Conservation (phyloP, 2,888 invertebrate genomes). For the Orthosia cruda region DNA sequence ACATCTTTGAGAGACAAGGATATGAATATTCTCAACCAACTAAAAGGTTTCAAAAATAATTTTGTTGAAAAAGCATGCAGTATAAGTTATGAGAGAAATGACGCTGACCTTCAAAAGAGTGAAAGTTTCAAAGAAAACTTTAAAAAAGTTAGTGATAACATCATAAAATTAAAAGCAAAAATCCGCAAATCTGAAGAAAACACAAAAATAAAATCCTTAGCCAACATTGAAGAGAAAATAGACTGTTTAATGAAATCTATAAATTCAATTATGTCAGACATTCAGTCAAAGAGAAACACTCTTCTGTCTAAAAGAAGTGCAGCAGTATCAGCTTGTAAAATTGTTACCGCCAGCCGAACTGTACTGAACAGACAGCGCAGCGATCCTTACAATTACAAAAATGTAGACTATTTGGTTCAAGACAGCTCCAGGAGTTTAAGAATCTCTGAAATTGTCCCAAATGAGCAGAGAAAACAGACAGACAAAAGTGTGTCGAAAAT, state of each 20-base stretch:
- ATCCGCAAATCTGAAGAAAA: slow-evolving; percentile 56
- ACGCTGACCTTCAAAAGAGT: slow-evolving; percentile 18
- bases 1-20: not conserved
- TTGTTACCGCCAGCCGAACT: slow-evolving; percentile 35
- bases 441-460: slow-evolving; percentile 45
- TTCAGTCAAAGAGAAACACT: slow-evolving; percentile 68
- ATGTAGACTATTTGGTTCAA: slow-evolving; percentile 61
- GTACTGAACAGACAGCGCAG: slow-evolving; percentile 61
- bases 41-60: slow-evolving; percentile 1
- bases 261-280: slow-evolving; percentile 77
- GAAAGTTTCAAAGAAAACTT: slow-evolving; percentile 65
- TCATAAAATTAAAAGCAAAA: slow-evolving; percentile 67
- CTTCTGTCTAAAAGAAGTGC: slow-evolving; percentile 44
- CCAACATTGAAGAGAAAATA: slow-evolving; percentile 80
- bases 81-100: slow-evolving; percentile 6
- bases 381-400: slow-evolving; percentile 56
- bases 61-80: not conserved
- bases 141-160: slow-evolving; percentile 63
- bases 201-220: slow-evolving; percentile 67
- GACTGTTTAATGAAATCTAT: slow-evolving; percentile 79
- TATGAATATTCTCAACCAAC: slow-evolving; percentile 2
- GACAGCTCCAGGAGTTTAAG: slow-evolving; percentile 59
- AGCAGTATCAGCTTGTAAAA: slow-evolving; percentile 57
- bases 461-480: slow-evolving; percentile 25
- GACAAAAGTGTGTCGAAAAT: slow-evolving; percentile 57